These are phyloP conservation scores for Eira barbara DNA, from an alignment of 2,113 vertebrate species.

Conservation along the genomic window DNA sequence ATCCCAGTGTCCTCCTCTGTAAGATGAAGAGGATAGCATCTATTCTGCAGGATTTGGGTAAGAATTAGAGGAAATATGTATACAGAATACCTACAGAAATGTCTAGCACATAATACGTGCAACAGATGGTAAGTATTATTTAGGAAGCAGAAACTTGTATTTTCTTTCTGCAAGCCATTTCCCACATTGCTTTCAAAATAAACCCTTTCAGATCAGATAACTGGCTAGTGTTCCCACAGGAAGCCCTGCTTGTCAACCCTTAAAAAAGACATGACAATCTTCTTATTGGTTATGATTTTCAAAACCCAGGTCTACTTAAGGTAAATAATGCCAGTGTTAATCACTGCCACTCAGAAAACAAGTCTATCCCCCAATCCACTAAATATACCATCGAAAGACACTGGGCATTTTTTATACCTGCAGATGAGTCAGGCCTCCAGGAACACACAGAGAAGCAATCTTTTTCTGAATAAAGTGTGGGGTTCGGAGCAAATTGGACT, in stretches of 20 bases:
- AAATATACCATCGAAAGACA: background rate
- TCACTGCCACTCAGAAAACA: constrained; percentile 28
- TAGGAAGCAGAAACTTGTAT: background rate
- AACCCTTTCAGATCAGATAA: background rate
- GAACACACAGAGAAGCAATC: background rate
- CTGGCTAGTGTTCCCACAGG: background rate
- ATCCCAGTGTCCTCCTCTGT: background rate
- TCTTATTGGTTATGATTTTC: constrained; percentile 19
- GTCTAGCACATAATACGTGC: background rate
- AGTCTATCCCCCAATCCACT: background rate
- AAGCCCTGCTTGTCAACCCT: background rate
- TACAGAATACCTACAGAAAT: background rate
- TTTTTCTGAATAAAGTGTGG: constrained; percentile 4
- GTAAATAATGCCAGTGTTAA: constrained; percentile 6
- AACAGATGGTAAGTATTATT: background rate
- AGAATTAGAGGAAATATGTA: background rate
- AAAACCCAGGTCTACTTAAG: constrained; percentile 13
- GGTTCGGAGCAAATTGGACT: constrained; percentile 50
- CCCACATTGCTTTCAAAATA: constrained; percentile 18
- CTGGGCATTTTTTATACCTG: background rate
- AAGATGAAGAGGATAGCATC: background rate
- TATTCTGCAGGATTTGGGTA: background rate
- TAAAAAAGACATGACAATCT: constrained; percentile 11
- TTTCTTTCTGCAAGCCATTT: constrained; percentile 8
- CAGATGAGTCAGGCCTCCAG: background rate